Evolutionary conservation across 2,888 invertebrate species (phyloP), one percentile per base, ranked within the genome.

Genomic region (Epinotia bilunana): DNA sequence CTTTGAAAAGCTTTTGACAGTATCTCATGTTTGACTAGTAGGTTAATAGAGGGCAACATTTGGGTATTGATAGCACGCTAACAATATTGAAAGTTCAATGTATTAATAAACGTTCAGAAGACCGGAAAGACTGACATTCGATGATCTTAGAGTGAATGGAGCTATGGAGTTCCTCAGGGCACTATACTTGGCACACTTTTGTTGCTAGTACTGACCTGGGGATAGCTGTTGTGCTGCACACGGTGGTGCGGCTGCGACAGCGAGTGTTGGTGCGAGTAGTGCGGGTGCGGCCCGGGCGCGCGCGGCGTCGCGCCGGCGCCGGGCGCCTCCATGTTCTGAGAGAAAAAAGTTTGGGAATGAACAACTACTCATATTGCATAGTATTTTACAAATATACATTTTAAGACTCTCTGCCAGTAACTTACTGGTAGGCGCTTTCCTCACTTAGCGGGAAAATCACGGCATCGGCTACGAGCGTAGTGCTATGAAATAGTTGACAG

Each of bases 181-280:
- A 67, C 12, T 23, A 11, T 23, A n/a, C 23, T 67, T 20, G 7
- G 53, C 11, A 7, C 20, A 49, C 16, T 18, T 11, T 43, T 63
- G 16, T n/a, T 0, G 16, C 58, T 3, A 43, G 58, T 6, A 18
- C 7, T 53, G 80, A 86, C 87, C 84, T 86, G 87, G 46, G 82
- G 84, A 73, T 84, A 86, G 77, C 77, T 80, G 76, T 81, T 81
- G 77, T 82, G 83, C 64, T 74, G 78, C 43, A 77, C 74, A 33
- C 88, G 83, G 78, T 90, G 90, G 74, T 87, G 78, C 72, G 91
- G 92, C 79, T 92, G 92, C 73, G 92, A 92, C 80, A 88, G 86
- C 9, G 93, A 91, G 85, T 93, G 94, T 64, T 93, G 89, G 87
- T 93, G 93, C 77, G 91, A 87, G 84, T 92, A 91, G 82, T 90